These are phyloP conservation scores for Enteromius trimaculatus DNA, from an alignment of 2,797 vertebrate genomes.

Conservation along the genomic window DNA sequence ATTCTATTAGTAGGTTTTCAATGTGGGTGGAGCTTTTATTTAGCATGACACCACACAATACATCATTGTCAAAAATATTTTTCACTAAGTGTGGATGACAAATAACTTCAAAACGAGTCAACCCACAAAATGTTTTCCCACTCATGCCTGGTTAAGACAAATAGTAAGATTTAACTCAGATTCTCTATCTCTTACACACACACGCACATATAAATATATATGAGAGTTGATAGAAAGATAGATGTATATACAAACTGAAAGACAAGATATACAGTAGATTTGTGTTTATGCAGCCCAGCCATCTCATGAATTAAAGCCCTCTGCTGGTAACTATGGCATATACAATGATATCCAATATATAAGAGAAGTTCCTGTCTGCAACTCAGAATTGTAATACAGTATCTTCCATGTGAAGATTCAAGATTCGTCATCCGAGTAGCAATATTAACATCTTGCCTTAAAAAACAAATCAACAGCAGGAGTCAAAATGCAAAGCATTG, in stretches of 20 bases:
- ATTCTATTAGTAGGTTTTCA: background rate
- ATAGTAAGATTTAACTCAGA: background rate
- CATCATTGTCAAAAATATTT: no score
- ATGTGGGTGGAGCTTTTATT: background rate
- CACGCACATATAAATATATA: background rate
- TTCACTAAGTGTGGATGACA: background rate
- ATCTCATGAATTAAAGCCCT: slow-evolving; percentile 41
- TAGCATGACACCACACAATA: background rate
- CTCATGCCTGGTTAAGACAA: background rate
- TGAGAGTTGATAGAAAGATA: background rate
- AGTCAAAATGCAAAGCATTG: background rate
- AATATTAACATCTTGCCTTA: background rate
- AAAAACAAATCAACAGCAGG: background rate
- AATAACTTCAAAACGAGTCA: background rate
- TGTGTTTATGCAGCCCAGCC: background rate
- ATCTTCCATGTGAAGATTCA: background rate
- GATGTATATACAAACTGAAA: background rate
- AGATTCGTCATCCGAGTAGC: background rate
- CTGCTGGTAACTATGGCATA: slow-evolving; percentile 45
- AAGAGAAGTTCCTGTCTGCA: background rate
- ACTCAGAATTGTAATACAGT: background rate
- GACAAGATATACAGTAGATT: background rate
- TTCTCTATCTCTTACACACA: background rate
- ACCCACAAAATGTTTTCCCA: background rate
- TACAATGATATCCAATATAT: slow-evolving; percentile 24